Percentiles rank a stretch among this genome's conserved stretches.
Evolutionary conservation across 2,113 vertebrate genomes (phyloP).

Genomic region (Coryphaenoides rupestris): DNA sequence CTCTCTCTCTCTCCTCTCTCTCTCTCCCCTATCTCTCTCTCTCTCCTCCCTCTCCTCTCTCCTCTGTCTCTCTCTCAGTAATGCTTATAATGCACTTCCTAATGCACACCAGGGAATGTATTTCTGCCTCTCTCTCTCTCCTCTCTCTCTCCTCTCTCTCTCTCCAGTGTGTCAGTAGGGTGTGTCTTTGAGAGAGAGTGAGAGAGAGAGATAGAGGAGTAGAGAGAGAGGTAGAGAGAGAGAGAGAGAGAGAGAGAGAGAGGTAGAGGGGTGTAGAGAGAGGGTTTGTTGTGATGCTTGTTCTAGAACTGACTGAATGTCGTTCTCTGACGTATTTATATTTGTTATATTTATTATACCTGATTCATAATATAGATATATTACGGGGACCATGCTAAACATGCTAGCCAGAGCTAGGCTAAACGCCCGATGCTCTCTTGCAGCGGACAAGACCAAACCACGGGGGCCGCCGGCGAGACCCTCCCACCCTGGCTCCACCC

Average conservation of each 20-base stretch:
- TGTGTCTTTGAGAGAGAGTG: conserved; percentile 26
- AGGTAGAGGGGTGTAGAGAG: background rate
- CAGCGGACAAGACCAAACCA: conserved; percentile 63
- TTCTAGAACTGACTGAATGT: background rate
- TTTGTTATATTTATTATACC: background rate
- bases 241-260: background rate
- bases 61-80: background rate
- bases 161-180: conserved; percentile 20
- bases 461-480: conserved; percentile 31
- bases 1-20: too few species aligned
- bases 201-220: background rate
- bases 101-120: background rate
- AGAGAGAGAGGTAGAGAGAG: background rate
- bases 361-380: too few species aligned
- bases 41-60: background rate
- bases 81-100: background rate
- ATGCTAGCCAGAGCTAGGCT: conserved; percentile 18
- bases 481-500: background rate
- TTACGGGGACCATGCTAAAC: conserved; percentile 56
- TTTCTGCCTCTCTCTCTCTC: too few species aligned
- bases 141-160: too few species aligned
- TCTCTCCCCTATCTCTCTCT: background rate
- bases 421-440: conserved; percentile 38
- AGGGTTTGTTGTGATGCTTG: background rate
- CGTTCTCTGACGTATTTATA: too few species aligned